These are phyloP conservation scores for Coptotermes formosanus DNA, from an alignment of 1,140 invertebrate genomes.

Conservation along the genomic window DNA sequence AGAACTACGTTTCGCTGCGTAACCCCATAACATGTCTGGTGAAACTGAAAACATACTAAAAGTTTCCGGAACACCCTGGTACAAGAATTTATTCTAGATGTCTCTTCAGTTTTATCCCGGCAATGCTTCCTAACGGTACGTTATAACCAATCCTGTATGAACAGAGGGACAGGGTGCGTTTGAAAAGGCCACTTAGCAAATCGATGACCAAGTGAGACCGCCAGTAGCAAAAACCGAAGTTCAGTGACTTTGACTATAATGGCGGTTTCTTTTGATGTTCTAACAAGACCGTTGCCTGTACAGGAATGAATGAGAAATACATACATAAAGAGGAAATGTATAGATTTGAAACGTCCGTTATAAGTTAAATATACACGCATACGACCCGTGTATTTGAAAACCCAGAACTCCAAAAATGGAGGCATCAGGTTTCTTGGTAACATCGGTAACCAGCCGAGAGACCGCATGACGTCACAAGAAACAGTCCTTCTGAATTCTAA, in stretches of 20 bases:
- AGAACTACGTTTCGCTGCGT: neutral
- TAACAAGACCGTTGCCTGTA: neutral
- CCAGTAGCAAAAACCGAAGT: neutral
- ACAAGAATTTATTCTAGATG: neutral
- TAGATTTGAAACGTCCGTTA: neutral
- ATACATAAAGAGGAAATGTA: neutral
- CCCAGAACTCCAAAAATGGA: too few relatives aligned
- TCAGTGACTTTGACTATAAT: neutral
- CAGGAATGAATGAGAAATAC: neutral
- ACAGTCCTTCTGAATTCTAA: too few relatives aligned
- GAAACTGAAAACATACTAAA: neutral
- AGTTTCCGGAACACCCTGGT: neutral
- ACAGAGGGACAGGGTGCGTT: neutral
- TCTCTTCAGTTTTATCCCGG: neutral
- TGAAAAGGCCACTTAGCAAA: conserved; percentile 1
- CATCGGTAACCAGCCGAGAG: too few relatives aligned
- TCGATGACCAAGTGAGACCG: neutral
- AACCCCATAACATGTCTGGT: neutral
- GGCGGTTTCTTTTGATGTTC: too few relatives aligned
- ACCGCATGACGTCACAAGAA: too few relatives aligned
- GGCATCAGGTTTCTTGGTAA: too few relatives aligned
- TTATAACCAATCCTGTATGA: neutral
- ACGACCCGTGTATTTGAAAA: too few relatives aligned
- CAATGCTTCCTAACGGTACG: neutral
- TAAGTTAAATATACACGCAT: neutral